Percentiles rank a stretch among this genome's conserved stretches.
These are phyloP conservation scores for Anarrhichthys ocellatus DNA, from an alignment of 2,113 vertebrate species.

Conservation along the genomic window DNA sequence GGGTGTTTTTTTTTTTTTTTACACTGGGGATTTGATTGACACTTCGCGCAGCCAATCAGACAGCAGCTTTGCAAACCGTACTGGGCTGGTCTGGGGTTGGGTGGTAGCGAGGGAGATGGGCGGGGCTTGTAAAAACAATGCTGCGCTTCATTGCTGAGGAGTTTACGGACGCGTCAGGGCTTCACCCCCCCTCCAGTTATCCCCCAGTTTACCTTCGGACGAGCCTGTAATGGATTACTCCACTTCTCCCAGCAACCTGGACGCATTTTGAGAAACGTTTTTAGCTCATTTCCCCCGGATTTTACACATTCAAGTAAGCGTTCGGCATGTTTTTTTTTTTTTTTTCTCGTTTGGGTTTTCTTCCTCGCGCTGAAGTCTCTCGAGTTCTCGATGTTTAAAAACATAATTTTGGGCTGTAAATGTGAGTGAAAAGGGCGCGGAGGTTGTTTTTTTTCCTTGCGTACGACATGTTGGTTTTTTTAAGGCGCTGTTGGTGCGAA, in stretches of 20 bases:
- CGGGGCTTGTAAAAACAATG: conserved; percentile 89
- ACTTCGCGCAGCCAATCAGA: conserved; percentile 77
- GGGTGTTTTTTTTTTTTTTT: conserved; percentile 75
- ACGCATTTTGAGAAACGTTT: conserved; percentile 83
- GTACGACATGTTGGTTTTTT: conserved; percentile 18
- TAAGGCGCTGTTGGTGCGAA: neutral
- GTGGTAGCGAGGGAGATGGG: conserved; percentile 68
- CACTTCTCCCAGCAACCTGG: conserved; percentile 81
- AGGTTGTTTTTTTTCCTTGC: conserved; percentile 10
- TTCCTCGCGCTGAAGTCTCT: conserved; percentile 50
- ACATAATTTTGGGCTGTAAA: conserved; percentile 14
- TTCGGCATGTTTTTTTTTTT: conserved; percentile 58
- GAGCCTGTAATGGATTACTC: conserved; percentile 89
- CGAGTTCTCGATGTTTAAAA: conserved; percentile 16
- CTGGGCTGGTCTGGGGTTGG: conserved; percentile 47
- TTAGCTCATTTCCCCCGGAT: conserved; percentile 63
- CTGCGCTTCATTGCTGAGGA: conserved; percentile 90
- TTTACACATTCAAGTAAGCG: conserved; percentile 83
- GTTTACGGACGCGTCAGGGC: conserved; percentile 85
- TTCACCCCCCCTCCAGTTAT: conserved; percentile 68
- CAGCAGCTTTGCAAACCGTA: neutral
- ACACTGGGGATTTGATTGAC: conserved; percentile 84
- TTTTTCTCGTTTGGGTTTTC: neutral
- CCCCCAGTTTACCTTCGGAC: conserved; percentile 87
- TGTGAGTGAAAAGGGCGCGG: conserved; percentile 69